Evolutionary conservation across 2,797 vertebrate species (phyloP).

Genomic region (Trachurus trachurus): DNA sequence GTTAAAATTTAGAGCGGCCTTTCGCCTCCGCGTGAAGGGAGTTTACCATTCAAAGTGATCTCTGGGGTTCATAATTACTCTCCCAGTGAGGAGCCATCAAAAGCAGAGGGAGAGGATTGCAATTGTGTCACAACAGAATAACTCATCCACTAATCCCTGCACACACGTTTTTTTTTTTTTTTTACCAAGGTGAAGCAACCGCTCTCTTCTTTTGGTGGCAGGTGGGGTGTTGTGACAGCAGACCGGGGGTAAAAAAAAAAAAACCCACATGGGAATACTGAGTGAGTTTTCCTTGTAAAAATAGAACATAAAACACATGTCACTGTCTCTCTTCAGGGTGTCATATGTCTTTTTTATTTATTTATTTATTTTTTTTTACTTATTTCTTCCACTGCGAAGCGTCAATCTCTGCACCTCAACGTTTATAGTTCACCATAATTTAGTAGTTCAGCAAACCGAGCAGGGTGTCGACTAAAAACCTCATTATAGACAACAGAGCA

Average conservation of each 20-base stretch:
- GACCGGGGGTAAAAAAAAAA: background rate
- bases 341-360: conserved; percentile 23
- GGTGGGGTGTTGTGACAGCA: conserved; percentile 12
- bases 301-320: conserved; percentile 39
- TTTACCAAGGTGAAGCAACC: conserved; percentile 54
- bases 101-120: conserved; percentile 62
- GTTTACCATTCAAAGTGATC: conserved; percentile 71
- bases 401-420: conserved; percentile 37
- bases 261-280: conserved; percentile 23
- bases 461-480: conserved; percentile 27
- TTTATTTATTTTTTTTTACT: conserved; percentile 44
- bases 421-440: conserved; percentile 54
- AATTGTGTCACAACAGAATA: conserved; percentile 75
- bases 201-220: conserved; percentile 27
- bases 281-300: conserved; percentile 37
- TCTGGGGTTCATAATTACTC: conserved; percentile 78
- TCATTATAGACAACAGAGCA: conserved; percentile 35
- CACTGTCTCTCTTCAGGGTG: conserved; percentile 35
- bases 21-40: conserved; percentile 48
- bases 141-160: conserved; percentile 52
- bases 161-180: background rate
- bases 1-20: conserved; percentile 11
- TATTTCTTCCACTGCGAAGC: conserved; percentile 42
- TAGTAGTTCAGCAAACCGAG: conserved; percentile 26
- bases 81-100: conserved; percentile 75